Conservation (phyloP, 2,888 invertebrate species). For the Phrixothrix hirtus region DNA sequence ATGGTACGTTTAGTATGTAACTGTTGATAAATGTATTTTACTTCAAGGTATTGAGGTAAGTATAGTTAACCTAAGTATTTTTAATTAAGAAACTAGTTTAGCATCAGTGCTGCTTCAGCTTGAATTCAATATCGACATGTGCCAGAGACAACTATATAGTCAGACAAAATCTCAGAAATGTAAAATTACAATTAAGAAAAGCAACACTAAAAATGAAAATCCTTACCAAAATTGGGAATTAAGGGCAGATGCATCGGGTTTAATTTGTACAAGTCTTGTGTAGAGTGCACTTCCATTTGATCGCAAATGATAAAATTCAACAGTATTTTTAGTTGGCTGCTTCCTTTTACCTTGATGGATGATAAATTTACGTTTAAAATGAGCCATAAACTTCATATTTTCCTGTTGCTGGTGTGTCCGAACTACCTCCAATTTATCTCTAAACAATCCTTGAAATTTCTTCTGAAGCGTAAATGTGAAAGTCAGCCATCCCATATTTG, state of each 20-base stretch:
- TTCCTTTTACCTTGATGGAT: slow-evolving; percentile 86
- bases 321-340: slow-evolving; percentile 58
- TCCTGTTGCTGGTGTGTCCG: slow-evolving; percentile 98
- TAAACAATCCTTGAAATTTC: slow-evolving; percentile 86
- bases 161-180: slow-evolving; percentile 1
- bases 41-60: slow-evolving; percentile 14
- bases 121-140: no score
- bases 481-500: slow-evolving; percentile 99
- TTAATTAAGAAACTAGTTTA: no score
- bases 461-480: slow-evolving; percentile 96
- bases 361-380: slow-evolving; percentile 93
- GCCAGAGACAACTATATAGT: no score
- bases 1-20: slow-evolving; percentile 90
- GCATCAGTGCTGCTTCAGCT: no score
- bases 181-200: slow-evolving; percentile 7
- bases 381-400: slow-evolving; percentile 96
- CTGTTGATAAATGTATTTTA: no score
- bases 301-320: slow-evolving; percentile 92
- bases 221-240: slow-evolving; percentile 96
- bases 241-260: slow-evolving; percentile 79
- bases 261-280: slow-evolving; percentile 88
- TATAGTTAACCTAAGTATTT: no score
- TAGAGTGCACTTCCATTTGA: slow-evolving; percentile 95
- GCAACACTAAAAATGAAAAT: slow-evolving; percentile 24
- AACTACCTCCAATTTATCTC: slow-evolving; percentile 91